These are phyloP conservation scores for Muscicapa comitata DNA, from an alignment of 2,797 vertebrate genomes.

Conservation along the genomic window DNA sequence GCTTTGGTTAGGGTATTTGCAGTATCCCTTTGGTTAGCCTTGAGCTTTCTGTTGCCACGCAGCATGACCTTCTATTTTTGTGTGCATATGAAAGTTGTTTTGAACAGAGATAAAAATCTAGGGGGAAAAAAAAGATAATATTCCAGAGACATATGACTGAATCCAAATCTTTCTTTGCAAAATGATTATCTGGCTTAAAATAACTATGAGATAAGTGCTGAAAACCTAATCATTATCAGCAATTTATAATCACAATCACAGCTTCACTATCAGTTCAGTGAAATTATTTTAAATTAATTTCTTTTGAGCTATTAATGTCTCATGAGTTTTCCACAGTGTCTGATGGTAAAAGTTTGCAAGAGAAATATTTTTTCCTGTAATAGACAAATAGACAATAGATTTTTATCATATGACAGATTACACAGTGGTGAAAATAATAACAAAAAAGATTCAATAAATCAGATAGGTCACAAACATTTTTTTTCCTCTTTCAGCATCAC, in stretches of 20 bases:
- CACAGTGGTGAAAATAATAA: slow-evolving; percentile 10
- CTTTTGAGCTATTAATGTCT: slow-evolving; percentile 40
- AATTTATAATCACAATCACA: slow-evolving; percentile 47
- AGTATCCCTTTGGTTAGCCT: not conserved
- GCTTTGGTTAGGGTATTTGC: not conserved
- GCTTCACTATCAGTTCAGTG: slow-evolving; percentile 26
- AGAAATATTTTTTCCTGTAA: slow-evolving; percentile 51
- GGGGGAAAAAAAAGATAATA: not conserved
- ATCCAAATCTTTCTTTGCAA: slow-evolving; percentile 36
- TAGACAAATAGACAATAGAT: slow-evolving; percentile 24
- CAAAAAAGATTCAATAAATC: not conserved
- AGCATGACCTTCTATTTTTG: not conserved
- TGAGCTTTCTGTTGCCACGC: not conserved
- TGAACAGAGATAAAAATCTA: slow-evolving; percentile 30
- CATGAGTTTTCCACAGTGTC: slow-evolving; percentile 27
- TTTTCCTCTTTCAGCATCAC: not conserved
- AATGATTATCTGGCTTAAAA: slow-evolving; percentile 49
- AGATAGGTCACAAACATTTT: not conserved
- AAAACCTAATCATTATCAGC: slow-evolving; percentile 29
- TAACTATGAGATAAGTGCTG: slow-evolving; percentile 51
- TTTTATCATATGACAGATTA: not conserved
- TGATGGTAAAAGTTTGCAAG: slow-evolving; percentile 24
- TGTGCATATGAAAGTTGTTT: not conserved
- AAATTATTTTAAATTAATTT: slow-evolving; percentile 60
- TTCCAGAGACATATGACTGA: slow-evolving; percentile 28